Base-by-base conservation (phyloP, 2,888 invertebrate genomes). In the Zygogramma bicolorata region DNA sequence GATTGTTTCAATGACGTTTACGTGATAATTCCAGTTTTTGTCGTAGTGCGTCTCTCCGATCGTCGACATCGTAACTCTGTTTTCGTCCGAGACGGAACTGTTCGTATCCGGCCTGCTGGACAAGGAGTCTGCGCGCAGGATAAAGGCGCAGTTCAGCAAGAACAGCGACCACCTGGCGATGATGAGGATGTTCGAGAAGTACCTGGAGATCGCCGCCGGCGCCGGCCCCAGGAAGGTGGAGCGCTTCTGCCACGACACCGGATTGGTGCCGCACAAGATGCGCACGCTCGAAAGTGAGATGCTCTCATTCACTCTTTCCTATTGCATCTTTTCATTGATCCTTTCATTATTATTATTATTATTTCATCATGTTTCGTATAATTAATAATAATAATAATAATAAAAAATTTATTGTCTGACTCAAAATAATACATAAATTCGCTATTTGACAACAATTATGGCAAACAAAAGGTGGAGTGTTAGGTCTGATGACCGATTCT, bases 111-210 rank as follows among this genome's bases (percentile, higher is more conserved):
- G 88, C 0, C 85, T 90, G 3, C 85, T 88, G 0, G 85, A 89
- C 58, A 89, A 89, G 75, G 86, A 87, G 7, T 85, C 85, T 78
- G 88, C 91, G 8, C 89, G 90, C 66, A 81, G 85, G 38, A 84
- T 88, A 0, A 93, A 93, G 83, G 80, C 83, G 1, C 77, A 84
- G 3, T 91, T 87, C 83, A 90, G 88, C 68, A 71, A 86, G 0
- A 87, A 86, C 0, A 93, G 93, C 2, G 93, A 93, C 83, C 92
- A 93, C 84, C 81, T 90, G 13, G 90, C 92, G 0, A 60, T 92
- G 13, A 88, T 90, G 79, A 85, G 89, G 83, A 81, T 93, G 7
- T 90, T 90, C 74, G 86, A 88, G 8, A 87, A 90, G 67, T 92
- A 89, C 87, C 86, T 89, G 22, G 82, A 85, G 0, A 76, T 81